A percentile compares a stretch with the other conserved stretches of the same genome.
Evolutionary conservation across 2,797 vertebrate genomes (phyloP).

Genomic region (Tiaroga cobitis): DNA sequence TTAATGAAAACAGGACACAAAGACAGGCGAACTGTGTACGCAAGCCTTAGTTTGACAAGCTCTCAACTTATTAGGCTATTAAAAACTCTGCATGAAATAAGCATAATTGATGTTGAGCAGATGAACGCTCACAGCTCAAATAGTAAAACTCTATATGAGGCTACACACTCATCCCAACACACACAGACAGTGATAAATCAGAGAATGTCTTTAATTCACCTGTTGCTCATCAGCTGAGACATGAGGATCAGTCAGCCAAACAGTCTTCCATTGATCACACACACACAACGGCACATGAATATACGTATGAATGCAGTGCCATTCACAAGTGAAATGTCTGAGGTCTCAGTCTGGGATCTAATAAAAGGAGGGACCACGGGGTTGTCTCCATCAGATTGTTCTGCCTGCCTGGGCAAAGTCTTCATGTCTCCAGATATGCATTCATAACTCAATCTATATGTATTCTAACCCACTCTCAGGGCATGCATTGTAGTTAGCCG

Average conservation of each 20-base stretch:
- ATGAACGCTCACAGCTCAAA: not conserved
- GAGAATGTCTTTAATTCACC: not conserved
- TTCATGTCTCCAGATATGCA: slow-evolving; percentile 13
- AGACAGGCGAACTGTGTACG: too few species aligned
- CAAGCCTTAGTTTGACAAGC: not conserved
- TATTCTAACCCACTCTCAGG: slow-evolving; percentile 11
- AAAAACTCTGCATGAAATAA: not conserved
- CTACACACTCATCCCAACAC: slow-evolving; percentile 2
- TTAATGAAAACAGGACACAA: not conserved
- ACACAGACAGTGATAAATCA: not conserved
- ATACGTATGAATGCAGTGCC: not conserved
- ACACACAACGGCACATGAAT: slow-evolving; percentile 6
- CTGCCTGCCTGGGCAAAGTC: not conserved
- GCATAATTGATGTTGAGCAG: not conserved
- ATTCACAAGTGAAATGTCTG: not conserved
- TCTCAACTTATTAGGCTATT: not conserved
- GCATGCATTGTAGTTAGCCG: not conserved
- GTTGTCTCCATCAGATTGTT: not conserved
- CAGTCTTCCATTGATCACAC: slow-evolving; percentile 12
- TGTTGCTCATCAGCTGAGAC: not conserved
- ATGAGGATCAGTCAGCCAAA: slow-evolving; percentile 4
- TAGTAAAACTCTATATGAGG: not conserved
- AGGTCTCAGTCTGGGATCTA: slow-evolving; percentile 17
- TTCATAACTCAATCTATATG: slow-evolving; percentile 19
- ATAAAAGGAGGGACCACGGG: not conserved